Evolutionary conservation across 2,797 vertebrate species (phyloP).

Genomic region (Phylloscopus collybita): DNA sequence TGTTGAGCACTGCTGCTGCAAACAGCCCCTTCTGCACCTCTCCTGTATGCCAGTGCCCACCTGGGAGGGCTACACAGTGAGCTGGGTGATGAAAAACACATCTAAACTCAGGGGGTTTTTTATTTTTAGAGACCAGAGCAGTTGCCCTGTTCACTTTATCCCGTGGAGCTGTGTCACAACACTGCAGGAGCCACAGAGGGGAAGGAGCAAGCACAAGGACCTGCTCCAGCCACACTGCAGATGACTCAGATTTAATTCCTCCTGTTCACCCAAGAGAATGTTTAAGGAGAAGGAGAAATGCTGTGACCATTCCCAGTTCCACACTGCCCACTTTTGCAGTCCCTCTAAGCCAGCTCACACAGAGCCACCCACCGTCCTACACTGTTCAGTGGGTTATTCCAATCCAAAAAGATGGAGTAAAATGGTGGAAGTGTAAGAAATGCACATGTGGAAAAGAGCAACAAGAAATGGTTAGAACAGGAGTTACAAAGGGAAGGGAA

Average conservation of each 20-base stretch:
- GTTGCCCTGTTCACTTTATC: background rate
- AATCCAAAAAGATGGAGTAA: background rate
- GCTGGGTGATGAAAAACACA: background rate
- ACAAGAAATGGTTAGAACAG: background rate
- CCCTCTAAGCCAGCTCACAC: background rate
- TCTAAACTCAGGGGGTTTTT: rapidly evolving
- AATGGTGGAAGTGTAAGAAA: background rate
- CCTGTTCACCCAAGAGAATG: background rate
- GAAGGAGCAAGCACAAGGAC: background rate
- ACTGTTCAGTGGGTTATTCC: background rate
- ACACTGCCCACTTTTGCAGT: background rate
- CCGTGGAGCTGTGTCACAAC: background rate
- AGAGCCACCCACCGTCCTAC: rapidly evolving
- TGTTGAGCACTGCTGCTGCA: background rate
- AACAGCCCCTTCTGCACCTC: background rate
- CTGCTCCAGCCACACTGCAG: background rate
- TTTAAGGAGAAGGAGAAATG: background rate
- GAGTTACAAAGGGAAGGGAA: background rate
- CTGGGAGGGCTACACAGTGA: background rate
- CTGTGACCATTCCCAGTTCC: background rate
- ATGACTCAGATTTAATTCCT: background rate
- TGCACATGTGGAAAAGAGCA: background rate
- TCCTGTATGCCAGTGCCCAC: background rate
- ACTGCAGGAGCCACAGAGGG: background rate
- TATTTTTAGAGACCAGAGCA: background rate